Conservation (phyloP, 2,888 invertebrate species). For the Drosophila dives region DNA sequence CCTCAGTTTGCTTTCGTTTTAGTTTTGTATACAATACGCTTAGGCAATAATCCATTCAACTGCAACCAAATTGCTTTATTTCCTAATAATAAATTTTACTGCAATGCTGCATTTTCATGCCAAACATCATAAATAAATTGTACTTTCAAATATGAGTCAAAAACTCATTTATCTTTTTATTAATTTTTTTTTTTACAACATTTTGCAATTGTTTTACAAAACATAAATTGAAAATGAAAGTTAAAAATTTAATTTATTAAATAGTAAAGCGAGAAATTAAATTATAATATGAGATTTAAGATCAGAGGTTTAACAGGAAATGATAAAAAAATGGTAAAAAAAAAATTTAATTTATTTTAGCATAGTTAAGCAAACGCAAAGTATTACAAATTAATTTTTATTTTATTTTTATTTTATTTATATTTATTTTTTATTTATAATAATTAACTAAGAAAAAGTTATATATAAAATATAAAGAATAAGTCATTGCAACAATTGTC, state of each 20-base stretch:
- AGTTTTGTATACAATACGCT: slow-evolving; percentile 74
- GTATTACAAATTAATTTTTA: no score
- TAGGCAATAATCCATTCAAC: slow-evolving; percentile 52
- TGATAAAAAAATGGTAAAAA: no score
- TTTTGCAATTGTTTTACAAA: not conserved
- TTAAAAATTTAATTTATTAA: not conserved
- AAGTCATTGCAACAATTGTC: not conserved
- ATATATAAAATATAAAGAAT: not conserved
- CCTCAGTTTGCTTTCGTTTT: slow-evolving; percentile 39
- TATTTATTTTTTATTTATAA: no score
- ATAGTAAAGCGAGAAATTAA: not conserved
- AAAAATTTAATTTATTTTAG: no score
- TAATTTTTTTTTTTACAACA: not conserved
- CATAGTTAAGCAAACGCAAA: no score
- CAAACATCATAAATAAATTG: not conserved
- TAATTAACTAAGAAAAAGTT: not conserved
- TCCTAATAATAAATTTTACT: slow-evolving; percentile 1
- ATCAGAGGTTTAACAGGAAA: no score
- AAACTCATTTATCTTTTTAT: not conserved
- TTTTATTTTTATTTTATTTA: no score
- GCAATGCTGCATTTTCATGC: not conserved
- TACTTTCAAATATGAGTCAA: not conserved
- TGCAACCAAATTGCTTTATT: slow-evolving; percentile 21
- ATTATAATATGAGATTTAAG: not conserved
- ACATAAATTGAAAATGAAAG: not conserved